A percentile compares a stretch with the other conserved stretches of the same genome.
Conservation (phyloP, 1,140 invertebrate genomes). For the Lethocerus indicus region DNA sequence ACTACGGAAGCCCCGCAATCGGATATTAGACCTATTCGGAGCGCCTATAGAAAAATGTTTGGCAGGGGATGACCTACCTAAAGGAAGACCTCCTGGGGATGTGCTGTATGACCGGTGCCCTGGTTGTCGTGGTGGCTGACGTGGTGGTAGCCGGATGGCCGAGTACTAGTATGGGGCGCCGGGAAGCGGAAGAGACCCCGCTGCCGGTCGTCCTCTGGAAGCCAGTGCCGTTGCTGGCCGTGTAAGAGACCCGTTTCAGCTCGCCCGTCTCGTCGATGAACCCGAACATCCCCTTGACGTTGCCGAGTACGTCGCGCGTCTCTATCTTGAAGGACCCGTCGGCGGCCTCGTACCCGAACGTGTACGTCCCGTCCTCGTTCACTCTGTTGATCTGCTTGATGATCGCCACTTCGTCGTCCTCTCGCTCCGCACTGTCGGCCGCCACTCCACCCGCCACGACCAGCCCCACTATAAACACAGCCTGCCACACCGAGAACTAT, state of each 20-base stretch:
- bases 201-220: conserved; percentile 25
- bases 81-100: conserved; percentile 12
- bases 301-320: conserved; percentile 58
- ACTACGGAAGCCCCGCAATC: conserved; percentile 27
- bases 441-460: too few species aligned
- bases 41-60: conserved; percentile 16
- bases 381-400: conserved; percentile 61
- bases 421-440: too few species aligned
- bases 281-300: conserved; percentile 73
- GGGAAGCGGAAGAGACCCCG: conserved; percentile 30
- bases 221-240: conserved; percentile 35
- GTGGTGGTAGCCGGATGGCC: conserved; percentile 5
- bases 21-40: conserved; percentile 25
- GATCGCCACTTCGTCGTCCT: conserved; percentile 39
- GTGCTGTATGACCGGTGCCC: conserved; percentile 16
- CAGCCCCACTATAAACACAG: too few species aligned
- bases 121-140: conserved; percentile 5
- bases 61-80: neutral
- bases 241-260: conserved; percentile 71
- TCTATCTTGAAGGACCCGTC: conserved; percentile 74
- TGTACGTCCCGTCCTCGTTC: conserved; percentile 70
- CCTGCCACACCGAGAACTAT: too few species aligned
- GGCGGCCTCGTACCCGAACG: conserved; percentile 67
- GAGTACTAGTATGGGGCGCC: conserved; percentile 14
- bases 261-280: conserved; percentile 64